Evolutionary conservation across 2,888 invertebrate genomes (phyloP).

Genomic region (Melieria picta): DNA sequence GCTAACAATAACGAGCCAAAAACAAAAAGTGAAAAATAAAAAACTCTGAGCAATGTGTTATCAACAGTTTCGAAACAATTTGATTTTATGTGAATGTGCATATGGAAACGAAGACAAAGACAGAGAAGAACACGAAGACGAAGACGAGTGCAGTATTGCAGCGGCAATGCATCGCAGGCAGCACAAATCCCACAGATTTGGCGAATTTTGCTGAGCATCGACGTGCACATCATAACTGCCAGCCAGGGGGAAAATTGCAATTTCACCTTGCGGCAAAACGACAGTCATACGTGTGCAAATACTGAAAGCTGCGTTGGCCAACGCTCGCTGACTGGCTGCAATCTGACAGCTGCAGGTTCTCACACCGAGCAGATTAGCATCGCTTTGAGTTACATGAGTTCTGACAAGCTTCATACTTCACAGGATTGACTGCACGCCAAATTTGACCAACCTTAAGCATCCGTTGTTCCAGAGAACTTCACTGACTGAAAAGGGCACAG

Average conservation of each 20-base stretch:
- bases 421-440: no score
- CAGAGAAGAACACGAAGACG: neutral
- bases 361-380: no score
- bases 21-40: neutral
- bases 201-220: constrained; percentile 26
- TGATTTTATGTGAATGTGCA: constrained; percentile 36
- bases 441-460: no score
- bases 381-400: no score
- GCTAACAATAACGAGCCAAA: neutral
- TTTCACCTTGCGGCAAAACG: constrained; percentile 37
- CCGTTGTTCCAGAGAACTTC: no score
- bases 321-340: no score
- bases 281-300: constrained; percentile 18
- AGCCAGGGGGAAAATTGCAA: constrained; percentile 60
- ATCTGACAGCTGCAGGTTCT: no score
- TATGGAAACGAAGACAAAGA: constrained; percentile 1
- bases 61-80: constrained; percentile 49
- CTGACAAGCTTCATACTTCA: no score
- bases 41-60: constrained; percentile 40
- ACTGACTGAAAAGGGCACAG: no score
- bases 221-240: constrained; percentile 43
- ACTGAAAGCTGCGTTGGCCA: no score
- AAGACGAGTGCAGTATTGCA: neutral
- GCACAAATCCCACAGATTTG: constrained; percentile 4
- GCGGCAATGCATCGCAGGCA: neutral